These are phyloP conservation scores for Lampropteryx suffumata DNA, from an alignment of 2,888 invertebrate species.

Conservation along the genomic window DNA sequence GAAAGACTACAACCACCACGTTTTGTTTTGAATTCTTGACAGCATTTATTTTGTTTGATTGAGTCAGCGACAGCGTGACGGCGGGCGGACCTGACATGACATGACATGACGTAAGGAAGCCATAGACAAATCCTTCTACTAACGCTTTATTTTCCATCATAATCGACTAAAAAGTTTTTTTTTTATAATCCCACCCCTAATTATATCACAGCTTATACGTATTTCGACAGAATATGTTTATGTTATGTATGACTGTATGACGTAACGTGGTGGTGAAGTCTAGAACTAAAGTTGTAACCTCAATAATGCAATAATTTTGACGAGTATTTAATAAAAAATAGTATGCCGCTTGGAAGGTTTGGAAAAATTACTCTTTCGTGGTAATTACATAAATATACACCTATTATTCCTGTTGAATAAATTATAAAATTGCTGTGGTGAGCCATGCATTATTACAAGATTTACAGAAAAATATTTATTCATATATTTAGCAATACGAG, in stretches of 20 bases:
- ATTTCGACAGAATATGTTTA: too few relatives aligned
- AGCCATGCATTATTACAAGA: constrained; percentile 36
- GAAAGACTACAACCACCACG: constrained; percentile 39
- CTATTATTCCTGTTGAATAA: constrained; percentile 34
- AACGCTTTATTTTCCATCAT: not conserved
- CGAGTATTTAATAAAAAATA: constrained; percentile 49
- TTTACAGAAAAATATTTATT: not conserved
- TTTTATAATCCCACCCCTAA: too few relatives aligned
- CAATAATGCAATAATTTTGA: constrained; percentile 32
- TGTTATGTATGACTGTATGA: constrained; percentile 40
- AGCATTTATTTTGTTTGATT: too few relatives aligned
- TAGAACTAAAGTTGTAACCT: constrained; percentile 57
- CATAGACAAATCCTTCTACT: constrained; percentile 1
- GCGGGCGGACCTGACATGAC: too few relatives aligned
- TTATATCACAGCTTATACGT: too few relatives aligned
- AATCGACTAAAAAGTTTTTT: constrained; percentile 9
- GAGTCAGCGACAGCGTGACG: too few relatives aligned
- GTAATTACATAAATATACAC: constrained; percentile 64
- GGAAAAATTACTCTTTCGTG: constrained; percentile 79
- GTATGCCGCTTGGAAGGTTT: constrained; percentile 82
- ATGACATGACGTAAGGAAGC: not conserved
- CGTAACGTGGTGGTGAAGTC: constrained; percentile 45
- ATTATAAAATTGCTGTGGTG: constrained; percentile 44
- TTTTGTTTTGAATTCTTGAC: constrained; percentile 46
- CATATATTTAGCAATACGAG: too few relatives aligned